A percentile compares a stretch with the other conserved stretches of the same genome.
These are phyloP conservation scores for Zaprionus camerounensis DNA, from an alignment of 1,140 invertebrate species.

Conservation along the genomic window DNA sequence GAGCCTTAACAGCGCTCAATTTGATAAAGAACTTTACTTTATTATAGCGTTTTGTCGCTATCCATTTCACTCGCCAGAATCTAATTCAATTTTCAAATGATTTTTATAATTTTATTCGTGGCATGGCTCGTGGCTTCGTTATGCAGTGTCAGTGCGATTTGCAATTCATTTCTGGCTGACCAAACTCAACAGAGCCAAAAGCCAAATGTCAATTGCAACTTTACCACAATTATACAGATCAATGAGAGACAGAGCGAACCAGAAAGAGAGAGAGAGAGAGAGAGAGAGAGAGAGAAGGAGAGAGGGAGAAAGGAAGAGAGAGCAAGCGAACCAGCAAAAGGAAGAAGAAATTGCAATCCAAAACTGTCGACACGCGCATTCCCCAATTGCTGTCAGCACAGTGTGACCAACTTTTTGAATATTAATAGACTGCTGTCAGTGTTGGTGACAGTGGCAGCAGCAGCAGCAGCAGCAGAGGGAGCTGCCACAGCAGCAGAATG, in stretches of 20 bases:
- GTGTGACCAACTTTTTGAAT: slow-evolving; percentile 38
- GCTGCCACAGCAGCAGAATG: not conserved
- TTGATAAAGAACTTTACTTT: not conserved
- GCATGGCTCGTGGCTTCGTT: not conserved
- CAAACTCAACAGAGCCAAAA: slow-evolving; percentile 7
- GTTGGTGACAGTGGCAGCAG: slow-evolving; percentile 4
- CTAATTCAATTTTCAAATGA: not conserved
- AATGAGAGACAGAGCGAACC: not conserved
- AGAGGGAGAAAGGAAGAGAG: not conserved
- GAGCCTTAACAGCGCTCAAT: slow-evolving; percentile 1
- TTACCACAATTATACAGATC: slow-evolving; percentile 45
- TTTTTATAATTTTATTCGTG: slow-evolving; percentile 4
- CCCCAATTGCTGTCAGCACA: slow-evolving; percentile 35
- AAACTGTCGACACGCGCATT: slow-evolving; percentile 18
- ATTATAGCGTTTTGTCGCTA: not conserved
- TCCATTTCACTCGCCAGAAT: not conserved
- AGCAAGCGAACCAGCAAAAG: not conserved
- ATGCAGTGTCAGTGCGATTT: slow-evolving; percentile 7
- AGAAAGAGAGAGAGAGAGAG: too few species aligned
- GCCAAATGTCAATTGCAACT: slow-evolving; percentile 44
- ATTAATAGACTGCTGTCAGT: slow-evolving; percentile 49
- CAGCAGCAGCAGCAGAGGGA: not conserved
- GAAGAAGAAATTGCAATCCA: not conserved
- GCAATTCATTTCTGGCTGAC: slow-evolving; percentile 15
- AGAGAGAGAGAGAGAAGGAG: not conserved